These are phyloP conservation scores for Parascotia fuliginaria DNA, from an alignment of 2,888 invertebrate genomes.

Conservation along the genomic window DNA sequence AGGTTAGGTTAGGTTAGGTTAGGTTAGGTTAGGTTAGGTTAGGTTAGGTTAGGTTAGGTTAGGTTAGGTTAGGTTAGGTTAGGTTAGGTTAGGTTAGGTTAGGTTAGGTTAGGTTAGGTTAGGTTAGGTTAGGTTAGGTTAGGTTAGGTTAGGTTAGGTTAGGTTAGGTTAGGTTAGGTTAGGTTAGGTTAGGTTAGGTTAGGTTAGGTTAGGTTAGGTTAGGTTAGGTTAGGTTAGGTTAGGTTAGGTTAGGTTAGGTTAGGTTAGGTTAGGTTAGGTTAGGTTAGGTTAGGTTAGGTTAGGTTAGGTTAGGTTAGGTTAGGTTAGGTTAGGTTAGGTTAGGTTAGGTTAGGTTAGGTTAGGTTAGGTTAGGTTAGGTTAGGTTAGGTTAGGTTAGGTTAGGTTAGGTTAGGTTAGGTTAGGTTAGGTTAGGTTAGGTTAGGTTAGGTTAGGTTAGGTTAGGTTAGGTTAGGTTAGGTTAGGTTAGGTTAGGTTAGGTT, in stretches of 20 bases:
- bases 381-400: neutral
- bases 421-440: neutral
- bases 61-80: neutral
- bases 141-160: neutral
- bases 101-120: neutral
- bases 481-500: neutral
- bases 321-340: neutral
- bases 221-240: neutral
- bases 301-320: neutral
- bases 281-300: neutral
- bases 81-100: neutral
- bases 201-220: neutral
- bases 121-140: neutral
- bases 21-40: neutral
- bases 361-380: neutral
- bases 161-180: neutral
- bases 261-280: neutral
- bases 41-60: neutral
- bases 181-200: neutral
- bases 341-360: neutral
- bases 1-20: neutral
- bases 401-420: neutral
- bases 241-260: neutral
- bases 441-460: neutral
- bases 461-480: neutral